Evolutionary conservation across 2,888 invertebrate genomes (phyloP).

Genomic region (Chrysotoxum bicinctum): DNA sequence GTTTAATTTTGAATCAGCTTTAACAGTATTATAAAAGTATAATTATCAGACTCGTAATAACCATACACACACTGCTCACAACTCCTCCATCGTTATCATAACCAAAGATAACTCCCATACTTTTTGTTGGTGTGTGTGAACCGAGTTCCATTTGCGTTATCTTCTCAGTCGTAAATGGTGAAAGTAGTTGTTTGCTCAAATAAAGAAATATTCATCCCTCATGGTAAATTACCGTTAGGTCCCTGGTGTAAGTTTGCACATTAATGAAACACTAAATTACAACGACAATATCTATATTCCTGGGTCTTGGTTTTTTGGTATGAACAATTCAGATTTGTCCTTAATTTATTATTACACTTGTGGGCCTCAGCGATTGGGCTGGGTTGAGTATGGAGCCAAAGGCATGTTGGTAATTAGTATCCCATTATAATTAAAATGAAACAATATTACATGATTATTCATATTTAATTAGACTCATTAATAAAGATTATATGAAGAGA

Average conservation of each 20-base stretch:
- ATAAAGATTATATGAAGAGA: conserved; percentile 38
- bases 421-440: conserved; percentile 34
- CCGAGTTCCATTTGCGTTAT: background rate
- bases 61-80: background rate
- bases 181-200: conserved; percentile 14
- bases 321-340: conserved; percentile 43
- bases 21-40: conserved; percentile 12
- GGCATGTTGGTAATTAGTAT: conserved; percentile 39
- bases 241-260: conserved; percentile 56
- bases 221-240: conserved; percentile 48
- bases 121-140: background rate
- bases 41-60: conserved; percentile 6
- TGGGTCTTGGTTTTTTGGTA: background rate
- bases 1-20: background rate
- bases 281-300: conserved; percentile 1
- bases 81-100: background rate
- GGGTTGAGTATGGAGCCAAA: background rate
- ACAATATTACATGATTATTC: conserved; percentile 32
- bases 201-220: conserved; percentile 48
- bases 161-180: background rate
- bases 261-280: conserved; percentile 38
- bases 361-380: background rate
- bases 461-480: conserved; percentile 53
- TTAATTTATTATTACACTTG: conserved; percentile 8
- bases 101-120: background rate